Conservation (phyloP, 1,140 invertebrate genomes). For the Heliconius congener region DNA sequence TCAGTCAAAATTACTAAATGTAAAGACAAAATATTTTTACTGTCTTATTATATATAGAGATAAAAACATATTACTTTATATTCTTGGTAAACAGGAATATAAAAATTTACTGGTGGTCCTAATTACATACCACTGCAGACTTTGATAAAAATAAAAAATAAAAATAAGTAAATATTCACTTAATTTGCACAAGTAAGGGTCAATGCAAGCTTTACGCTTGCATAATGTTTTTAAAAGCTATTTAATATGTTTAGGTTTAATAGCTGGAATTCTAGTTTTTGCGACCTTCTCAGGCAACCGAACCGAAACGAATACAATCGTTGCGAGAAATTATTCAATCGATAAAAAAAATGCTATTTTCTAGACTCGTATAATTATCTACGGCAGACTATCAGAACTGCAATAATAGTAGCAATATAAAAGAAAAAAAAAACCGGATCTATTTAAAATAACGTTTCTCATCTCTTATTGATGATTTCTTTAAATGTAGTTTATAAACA, state of each 20-base stretch:
- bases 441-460: slow-evolving; percentile 1
- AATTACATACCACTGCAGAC: slow-evolving; percentile 1
- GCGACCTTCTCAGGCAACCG: slow-evolving; percentile 48
- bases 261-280: slow-evolving; percentile 46
- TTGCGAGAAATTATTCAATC: slow-evolving; percentile 43
- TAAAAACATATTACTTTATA: not conserved
- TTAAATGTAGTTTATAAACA: slow-evolving; percentile 23
- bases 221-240: slow-evolving; percentile 16
- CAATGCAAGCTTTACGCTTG: not conserved
- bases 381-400: slow-evolving; percentile 30
- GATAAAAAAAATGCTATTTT: slow-evolving; percentile 41
- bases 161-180: slow-evolving; percentile 5
- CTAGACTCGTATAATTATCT: slow-evolving; percentile 36
- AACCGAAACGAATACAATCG: slow-evolving; percentile 49
- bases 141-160: slow-evolving; percentile 4
- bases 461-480: slow-evolving; percentile 14
- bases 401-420: slow-evolving; percentile 32
- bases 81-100: not conserved
- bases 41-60: too few relatives aligned
- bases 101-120: not conserved
- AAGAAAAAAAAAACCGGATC: not conserved
- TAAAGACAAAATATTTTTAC: too few relatives aligned
- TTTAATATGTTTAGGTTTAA: slow-evolving; percentile 35
- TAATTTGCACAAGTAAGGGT: not conserved
- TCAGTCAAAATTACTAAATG: too few relatives aligned